Percentiles rank a stretch among this genome's conserved stretches.
These are phyloP conservation scores for Rhimphoctona megacephalus DNA, from an alignment of 2,888 invertebrate genomes.

Conservation along the genomic window DNA sequence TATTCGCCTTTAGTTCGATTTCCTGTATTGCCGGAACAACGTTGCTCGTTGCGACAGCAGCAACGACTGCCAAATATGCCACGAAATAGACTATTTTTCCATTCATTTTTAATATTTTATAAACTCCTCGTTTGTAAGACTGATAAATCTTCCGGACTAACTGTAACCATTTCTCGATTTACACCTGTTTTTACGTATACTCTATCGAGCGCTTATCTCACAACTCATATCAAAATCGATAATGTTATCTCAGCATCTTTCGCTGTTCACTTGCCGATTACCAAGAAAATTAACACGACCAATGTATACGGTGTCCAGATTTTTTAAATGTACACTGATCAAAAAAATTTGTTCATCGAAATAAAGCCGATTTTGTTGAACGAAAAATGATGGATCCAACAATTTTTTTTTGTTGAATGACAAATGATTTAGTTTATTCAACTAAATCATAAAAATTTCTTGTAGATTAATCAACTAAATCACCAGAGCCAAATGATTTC, in stretches of 20 bases:
- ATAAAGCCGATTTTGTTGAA: too few relatives aligned
- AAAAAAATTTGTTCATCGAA: too few relatives aligned
- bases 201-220: not conserved
- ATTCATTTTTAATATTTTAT: conserved; percentile 10
- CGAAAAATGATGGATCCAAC: too few relatives aligned
- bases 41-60: not conserved
- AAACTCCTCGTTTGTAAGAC: not conserved
- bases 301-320: not conserved
- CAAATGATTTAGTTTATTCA: too few relatives aligned
- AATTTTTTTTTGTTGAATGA: too few relatives aligned
- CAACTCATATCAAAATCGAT: not conserved
- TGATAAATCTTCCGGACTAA: not conserved
- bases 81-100: conserved; percentile 23
- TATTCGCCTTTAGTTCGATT: not conserved
- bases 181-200: conserved; percentile 13
- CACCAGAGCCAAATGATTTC: too few relatives aligned
- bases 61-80: conserved; percentile 5
- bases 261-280: not conserved
- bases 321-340: too few relatives aligned
- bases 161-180: not conserved
- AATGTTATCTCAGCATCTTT: not conserved
- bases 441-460: too few relatives aligned
- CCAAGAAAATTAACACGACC: not conserved
- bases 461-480: too few relatives aligned
- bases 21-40: not conserved